Percentiles rank a stretch among this genome's conserved stretches.
phyloP scores from a whole-genome alignment of 2,888 invertebrate genomes.

The Andrena marginata region DNA sequence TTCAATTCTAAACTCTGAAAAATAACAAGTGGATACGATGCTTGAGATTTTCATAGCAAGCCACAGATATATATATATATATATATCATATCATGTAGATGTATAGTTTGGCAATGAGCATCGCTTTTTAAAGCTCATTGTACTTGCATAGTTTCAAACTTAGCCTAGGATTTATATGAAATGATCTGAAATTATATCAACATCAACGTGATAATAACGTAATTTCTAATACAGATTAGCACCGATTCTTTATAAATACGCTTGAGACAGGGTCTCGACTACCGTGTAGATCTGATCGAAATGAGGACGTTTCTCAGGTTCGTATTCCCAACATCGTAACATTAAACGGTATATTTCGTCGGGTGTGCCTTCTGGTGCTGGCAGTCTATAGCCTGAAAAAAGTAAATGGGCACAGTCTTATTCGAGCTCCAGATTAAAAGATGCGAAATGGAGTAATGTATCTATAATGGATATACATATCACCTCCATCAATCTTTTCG shows the following conservation, averaged over 20 bases:
- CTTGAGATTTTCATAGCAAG: conserved; percentile 19
- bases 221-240: conserved; percentile 28
- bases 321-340: conserved; percentile 97
- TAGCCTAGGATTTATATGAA: conserved; percentile 9
- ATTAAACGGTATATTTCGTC: conserved; percentile 96
- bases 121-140: conserved; percentile 19
- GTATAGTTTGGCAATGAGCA: conserved; percentile 26
- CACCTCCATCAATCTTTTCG: conserved; percentile 97
- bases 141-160: conserved; percentile 1
- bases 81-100: conserved; percentile 1
- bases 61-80: not conserved
- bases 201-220: conserved; percentile 17
- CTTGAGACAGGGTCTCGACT: conserved; percentile 88
- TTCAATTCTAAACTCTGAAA: not conserved
- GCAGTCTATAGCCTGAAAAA: conserved; percentile 94
- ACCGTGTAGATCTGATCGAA: conserved; percentile 94
- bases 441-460: not conserved
- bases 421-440: not conserved
- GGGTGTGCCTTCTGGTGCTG: conserved; percentile 94
- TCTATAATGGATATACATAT: conserved; percentile 39
- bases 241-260: conserved; percentile 70
- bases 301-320: conserved; percentile 95
- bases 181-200: conserved; percentile 25
- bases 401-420: not conserved
- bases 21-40: not conserved